These are phyloP conservation scores for Oscheius sp. DNA, from an alignment of 2,888 invertebrate species.

Conservation along the genomic window DNA sequence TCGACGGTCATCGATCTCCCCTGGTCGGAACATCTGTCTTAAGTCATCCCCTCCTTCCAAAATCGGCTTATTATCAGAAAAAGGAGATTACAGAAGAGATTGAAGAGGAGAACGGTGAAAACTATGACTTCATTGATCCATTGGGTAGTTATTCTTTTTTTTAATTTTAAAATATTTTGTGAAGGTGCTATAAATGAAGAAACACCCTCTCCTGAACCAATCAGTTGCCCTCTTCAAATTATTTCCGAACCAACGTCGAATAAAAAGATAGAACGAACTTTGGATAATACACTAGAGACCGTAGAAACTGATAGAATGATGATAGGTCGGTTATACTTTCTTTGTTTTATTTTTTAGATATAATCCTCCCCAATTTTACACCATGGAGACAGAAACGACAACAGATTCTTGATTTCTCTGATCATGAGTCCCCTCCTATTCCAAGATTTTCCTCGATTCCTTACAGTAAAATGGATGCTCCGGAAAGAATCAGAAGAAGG, in stretches of 20 bases:
- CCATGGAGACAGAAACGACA: constrained; percentile 83
- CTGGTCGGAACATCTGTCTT: constrained; percentile 8
- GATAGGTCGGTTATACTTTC: constrained; percentile 7
- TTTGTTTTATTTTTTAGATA: constrained; percentile 38
- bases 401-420: constrained; percentile 87
- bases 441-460: constrained; percentile 78
- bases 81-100: background rate
- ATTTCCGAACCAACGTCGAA: background rate
- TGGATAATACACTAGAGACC: constrained; percentile 32
- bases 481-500: constrained; percentile 25
- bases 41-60: constrained; percentile 27
- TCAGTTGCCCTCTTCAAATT: too few relatives aligned
- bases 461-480: constrained; percentile 1
- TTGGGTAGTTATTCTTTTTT: background rate
- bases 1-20: background rate
- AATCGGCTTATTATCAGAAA: constrained; percentile 24
- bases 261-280: background rate
- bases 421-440: constrained; percentile 89
- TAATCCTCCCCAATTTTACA: constrained; percentile 73
- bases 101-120: constrained; percentile 1
- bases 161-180: background rate
- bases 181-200: constrained; percentile 17
- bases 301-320: constrained; percentile 20
- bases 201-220: background rate
- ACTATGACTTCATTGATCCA: constrained; percentile 28